phyloP scores from a whole-genome alignment of 2,888 invertebrate genomes.

The Rhagonycha fulva region DNA sequence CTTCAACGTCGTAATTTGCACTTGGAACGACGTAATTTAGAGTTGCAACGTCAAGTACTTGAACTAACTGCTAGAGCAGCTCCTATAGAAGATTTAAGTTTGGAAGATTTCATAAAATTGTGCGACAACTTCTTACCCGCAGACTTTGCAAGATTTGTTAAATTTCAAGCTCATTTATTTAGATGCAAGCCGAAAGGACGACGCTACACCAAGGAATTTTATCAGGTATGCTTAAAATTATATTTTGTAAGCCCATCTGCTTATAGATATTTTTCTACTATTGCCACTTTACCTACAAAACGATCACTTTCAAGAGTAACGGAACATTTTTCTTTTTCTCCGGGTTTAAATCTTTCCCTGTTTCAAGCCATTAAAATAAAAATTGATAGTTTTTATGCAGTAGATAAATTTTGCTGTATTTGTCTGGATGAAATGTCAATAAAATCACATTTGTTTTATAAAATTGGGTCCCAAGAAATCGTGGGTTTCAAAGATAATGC shows the following conservation, averaged over 20 bases:
- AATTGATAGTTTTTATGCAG: neutral
- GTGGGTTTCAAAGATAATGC: neutral
- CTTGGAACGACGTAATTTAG: no score
- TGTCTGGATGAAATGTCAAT: neutral
- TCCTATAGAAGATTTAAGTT: no score
- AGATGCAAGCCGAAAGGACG: neutral
- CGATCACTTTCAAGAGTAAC: neutral
- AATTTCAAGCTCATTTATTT: no score
- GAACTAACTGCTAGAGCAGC: no score
- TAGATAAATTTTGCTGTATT: neutral
- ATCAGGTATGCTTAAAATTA: neutral
- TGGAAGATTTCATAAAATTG: no score
- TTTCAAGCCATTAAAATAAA: neutral
- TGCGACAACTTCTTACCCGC: no score
- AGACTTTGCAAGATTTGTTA: no score
- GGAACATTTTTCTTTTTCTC: neutral
- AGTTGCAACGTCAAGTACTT: no score
- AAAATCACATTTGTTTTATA: neutral
- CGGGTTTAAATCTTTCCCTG: neutral
- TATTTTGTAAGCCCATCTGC: neutral
- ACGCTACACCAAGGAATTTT: neutral
- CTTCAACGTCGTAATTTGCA: no score
- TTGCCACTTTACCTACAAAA: neutral
- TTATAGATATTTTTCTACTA: neutral
- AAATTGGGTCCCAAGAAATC: neutral